Base-by-base conservation (phyloP, 1,140 invertebrate species). In the Drosophila bifasciata region DNA sequence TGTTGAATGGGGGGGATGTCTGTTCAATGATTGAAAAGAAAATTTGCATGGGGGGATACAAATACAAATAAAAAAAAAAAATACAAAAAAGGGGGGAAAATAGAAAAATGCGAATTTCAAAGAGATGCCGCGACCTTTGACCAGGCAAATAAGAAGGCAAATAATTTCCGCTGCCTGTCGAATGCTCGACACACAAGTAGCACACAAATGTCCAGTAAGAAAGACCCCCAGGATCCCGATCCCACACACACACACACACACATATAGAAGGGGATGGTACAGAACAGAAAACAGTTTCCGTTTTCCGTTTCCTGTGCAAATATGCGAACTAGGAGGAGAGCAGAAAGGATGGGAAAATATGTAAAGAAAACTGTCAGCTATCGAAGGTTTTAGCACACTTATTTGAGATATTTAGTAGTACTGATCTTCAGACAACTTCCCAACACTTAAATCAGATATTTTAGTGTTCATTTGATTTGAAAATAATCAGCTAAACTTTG, bases 271-370 rank as follows among this genome's bases (percentile, higher is more conserved):
- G 2, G 28, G 0, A 9, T 9, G 28, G 28, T 17, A 23, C 41
- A 55, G 64, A 61, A 17, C 25, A 52, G 71, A 53, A 53, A 44
- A 51, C 46, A 59, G 66, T 69, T 71, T 72, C 64, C 66, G 66
- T 51, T 55, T 62, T 63, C 70, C 70, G 70, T 63, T 70, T 73
- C 66, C 70, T 70, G 66, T 71, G 51, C 66, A 73, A 73, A 70
- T 57, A 73, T 70, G 28, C 51, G 11, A 45, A 5, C 48, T 53
- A 17, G 21, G 16, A 55, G 9, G 5, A 15, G 28, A 23, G 8
- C 5, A 19, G n/a, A 46, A 70, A 58, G 61, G 48, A 57, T 57
- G 39, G 15, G 16, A 13, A 15, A 39, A 43, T 1, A 43, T 3
- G 3, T 8, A 32, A 9, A 11, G 13, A 1, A 13, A 13, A 36